phyloP scores from a whole-genome alignment of 2,797 vertebrate species.

The Chelmon rostratus region DNA sequence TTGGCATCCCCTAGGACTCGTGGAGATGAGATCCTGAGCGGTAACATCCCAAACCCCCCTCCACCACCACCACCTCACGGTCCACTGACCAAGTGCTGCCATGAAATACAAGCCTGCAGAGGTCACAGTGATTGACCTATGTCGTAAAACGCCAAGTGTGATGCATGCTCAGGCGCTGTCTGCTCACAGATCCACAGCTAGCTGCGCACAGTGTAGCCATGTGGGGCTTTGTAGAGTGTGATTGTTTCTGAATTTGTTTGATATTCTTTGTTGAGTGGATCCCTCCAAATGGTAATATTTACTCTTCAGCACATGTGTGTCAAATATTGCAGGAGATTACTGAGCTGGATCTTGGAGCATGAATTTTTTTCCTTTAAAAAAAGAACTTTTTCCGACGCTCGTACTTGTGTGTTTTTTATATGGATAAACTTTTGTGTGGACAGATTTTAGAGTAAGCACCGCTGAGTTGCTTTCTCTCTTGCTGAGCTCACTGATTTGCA shows the following conservation, averaged over 20 bases:
- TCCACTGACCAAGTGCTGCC: slow-evolving; percentile 59
- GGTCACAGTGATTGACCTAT: slow-evolving; percentile 80
- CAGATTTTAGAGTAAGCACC: slow-evolving; percentile 49
- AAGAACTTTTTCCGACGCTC: neutral
- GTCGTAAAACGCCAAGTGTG: slow-evolving; percentile 72
- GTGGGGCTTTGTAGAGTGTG: slow-evolving; percentile 46
- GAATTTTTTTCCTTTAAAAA: slow-evolving; percentile 10
- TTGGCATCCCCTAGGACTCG: slow-evolving; percentile 59
- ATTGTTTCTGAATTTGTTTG: slow-evolving; percentile 64
- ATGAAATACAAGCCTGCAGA: slow-evolving; percentile 72
- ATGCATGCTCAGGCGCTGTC: slow-evolving; percentile 66
- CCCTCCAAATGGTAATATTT: slow-evolving; percentile 67
- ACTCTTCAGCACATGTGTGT: slow-evolving; percentile 53
- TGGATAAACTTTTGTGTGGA: slow-evolving; percentile 37
- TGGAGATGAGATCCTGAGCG: slow-evolving; percentile 70
- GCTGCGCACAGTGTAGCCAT: slow-evolving; percentile 30
- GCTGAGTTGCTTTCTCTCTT: slow-evolving; percentile 41
- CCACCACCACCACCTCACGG: slow-evolving; percentile 43
- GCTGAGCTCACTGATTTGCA: slow-evolving; percentile 57
- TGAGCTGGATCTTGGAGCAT: slow-evolving; percentile 7
- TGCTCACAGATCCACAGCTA: slow-evolving; percentile 52
- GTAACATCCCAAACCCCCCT: slow-evolving; percentile 57
- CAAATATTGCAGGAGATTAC: slow-evolving; percentile 53
- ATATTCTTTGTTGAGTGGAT: slow-evolving; percentile 60
- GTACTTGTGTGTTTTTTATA: slow-evolving; percentile 40